Conservation (phyloP, 2,797 vertebrate species). For the Takifugu ocellatus region DNA sequence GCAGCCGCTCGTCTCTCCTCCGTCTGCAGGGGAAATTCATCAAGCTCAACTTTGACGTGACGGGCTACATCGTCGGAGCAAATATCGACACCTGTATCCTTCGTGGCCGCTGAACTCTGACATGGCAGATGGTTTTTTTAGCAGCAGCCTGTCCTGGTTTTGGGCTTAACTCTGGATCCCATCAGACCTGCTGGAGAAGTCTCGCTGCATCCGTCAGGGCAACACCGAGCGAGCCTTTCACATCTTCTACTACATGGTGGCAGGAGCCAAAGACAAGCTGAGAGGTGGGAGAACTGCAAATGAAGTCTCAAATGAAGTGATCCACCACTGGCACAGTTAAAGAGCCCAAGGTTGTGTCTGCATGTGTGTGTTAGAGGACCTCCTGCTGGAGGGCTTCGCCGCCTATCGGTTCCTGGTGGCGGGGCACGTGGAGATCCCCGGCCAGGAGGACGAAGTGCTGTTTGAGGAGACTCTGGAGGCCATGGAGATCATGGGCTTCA, state of each 20-base stretch:
- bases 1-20: slow-evolving; percentile 10
- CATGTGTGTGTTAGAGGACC: slow-evolving; percentile 76
- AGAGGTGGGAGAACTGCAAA: slow-evolving; percentile 53
- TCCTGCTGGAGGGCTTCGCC: slow-evolving; percentile 87
- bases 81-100: slow-evolving; percentile 99
- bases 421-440: slow-evolving; percentile 87
- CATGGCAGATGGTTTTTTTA: neutral
- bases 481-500: slow-evolving; percentile 95
- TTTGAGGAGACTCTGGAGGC: slow-evolving; percentile 92
- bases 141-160: neutral
- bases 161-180: slow-evolving; percentile 28
- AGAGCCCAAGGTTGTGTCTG: neutral
- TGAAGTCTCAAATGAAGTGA: neutral
- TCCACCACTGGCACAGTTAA: neutral
- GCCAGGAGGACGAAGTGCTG: slow-evolving; percentile 88
- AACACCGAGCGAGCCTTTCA: slow-evolving; percentile 91
- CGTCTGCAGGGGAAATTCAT: slow-evolving; percentile 92
- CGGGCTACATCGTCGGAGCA: slow-evolving; percentile 91
- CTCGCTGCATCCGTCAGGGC: slow-evolving; percentile 90
- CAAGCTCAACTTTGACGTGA: slow-evolving; percentile 97
- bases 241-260: slow-evolving; percentile 95
- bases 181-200: slow-evolving; percentile 95
- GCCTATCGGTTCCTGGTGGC: slow-evolving; percentile 86
- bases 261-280: slow-evolving; percentile 84
- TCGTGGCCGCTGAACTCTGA: slow-evolving; percentile 26